Evolutionary conservation across 2,888 invertebrate genomes (phyloP).

Genomic region (Exocentrus adspersus): DNA sequence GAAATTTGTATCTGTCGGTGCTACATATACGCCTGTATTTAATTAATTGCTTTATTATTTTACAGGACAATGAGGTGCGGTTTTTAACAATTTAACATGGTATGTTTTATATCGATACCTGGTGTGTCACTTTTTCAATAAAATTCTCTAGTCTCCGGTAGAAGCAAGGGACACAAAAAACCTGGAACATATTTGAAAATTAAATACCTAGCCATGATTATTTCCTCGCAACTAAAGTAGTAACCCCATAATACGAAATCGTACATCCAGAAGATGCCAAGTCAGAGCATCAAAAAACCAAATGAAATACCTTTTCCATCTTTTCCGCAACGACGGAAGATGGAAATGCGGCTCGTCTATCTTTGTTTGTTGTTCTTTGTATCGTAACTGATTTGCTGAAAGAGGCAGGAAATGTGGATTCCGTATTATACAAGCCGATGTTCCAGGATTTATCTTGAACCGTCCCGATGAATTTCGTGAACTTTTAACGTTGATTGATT

Average conservation of each 20-base stretch:
- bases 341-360: neutral
- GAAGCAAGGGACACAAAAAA: too few relatives aligned
- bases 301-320: neutral
- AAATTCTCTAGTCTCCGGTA: neutral
- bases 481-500: constrained; percentile 18
- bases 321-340: neutral
- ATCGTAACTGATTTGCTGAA: constrained; percentile 33
- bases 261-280: neutral
- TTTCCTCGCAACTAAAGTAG: too few relatives aligned
- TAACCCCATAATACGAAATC: too few relatives aligned
- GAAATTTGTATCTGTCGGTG: neutral
- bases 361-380: constrained; percentile 30
- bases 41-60: neutral
- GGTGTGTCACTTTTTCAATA: too few relatives aligned
- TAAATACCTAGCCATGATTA: neutral
- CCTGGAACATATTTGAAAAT: too few relatives aligned
- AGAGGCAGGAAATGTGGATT: constrained; percentile 34
- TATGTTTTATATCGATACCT: neutral
- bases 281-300: neutral
- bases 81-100: neutral
- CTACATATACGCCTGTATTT: neutral
- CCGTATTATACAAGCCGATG: constrained; percentile 15
- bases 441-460: constrained; percentile 7
- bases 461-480: neutral
- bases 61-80: neutral